These are phyloP conservation scores for Micromussa lordhowensis DNA, from an alignment of 92 coral and sea anemone genomes.

Conservation along the genomic window DNA sequence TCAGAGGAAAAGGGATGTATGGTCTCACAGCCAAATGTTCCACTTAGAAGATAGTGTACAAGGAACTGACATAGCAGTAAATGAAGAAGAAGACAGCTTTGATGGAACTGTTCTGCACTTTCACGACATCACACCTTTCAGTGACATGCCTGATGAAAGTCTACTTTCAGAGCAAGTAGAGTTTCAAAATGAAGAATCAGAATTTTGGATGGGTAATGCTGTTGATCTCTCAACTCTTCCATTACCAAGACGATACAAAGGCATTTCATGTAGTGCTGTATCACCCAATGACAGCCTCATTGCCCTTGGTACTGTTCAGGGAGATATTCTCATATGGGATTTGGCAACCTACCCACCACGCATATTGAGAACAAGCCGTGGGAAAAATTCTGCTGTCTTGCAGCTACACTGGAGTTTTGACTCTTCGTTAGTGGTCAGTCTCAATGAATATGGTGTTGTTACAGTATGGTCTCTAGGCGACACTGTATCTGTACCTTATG, in stretches of 20 bases:
- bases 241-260: constrained; percentile 76
- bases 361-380: constrained; percentile 72
- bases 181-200: constrained; percentile 74
- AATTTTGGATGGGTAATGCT: constrained; percentile 71
- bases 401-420: constrained; percentile 77
- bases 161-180: constrained; percentile 62
- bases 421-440: constrained; percentile 64
- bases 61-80: constrained; percentile 22
- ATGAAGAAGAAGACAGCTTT: constrained; percentile 63
- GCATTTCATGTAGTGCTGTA: constrained; percentile 73
- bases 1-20: constrained; percentile 42
- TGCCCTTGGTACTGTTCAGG: constrained; percentile 83
- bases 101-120: constrained; percentile 79
- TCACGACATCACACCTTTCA: constrained; percentile 67
- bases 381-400: constrained; percentile 48
- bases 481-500: constrained; percentile 56
- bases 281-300: constrained; percentile 72
- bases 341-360: constrained; percentile 78
- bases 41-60: constrained; percentile 35
- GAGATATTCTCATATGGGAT: constrained; percentile 85
- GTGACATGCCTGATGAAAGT: constrained; percentile 56
- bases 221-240: constrained; percentile 64
- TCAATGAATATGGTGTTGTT: constrained; percentile 67
- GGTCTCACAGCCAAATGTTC: constrained; percentile 76
- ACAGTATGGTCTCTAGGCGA: constrained; percentile 78